A percentile compares a stretch with the other conserved stretches of the same genome.
These are phyloP conservation scores for Gymnocypris eckloni DNA, from an alignment of 2,797 vertebrate species.

Conservation along the genomic window DNA sequence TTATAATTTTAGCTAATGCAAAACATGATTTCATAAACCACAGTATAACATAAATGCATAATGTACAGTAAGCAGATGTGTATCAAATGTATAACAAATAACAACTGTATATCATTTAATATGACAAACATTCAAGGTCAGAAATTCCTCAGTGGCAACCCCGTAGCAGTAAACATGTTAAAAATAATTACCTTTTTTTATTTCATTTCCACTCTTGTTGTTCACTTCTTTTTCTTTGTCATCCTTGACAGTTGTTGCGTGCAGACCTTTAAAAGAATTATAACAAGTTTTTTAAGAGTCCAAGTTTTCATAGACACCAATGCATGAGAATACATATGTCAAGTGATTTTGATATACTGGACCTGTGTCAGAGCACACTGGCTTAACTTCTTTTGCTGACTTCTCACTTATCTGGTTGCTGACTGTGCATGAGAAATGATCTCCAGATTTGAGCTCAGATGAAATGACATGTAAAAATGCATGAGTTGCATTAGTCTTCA, in stretches of 20 bases:
- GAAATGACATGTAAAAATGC: neutral
- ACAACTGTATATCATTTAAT: neutral
- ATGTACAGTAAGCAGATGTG: neutral
- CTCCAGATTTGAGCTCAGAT: neutral
- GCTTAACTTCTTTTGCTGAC: neutral
- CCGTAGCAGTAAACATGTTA: neutral
- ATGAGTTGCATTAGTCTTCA: accelerated
- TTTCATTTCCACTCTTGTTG: neutral
- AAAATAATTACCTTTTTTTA: neutral
- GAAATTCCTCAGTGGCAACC: neutral
- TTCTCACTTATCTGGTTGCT: neutral
- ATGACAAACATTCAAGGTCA: neutral
- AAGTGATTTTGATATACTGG: neutral
- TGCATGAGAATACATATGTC: neutral
- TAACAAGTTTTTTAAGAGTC: neutral
- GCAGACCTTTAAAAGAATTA: neutral
- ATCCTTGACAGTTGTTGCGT: accelerated
- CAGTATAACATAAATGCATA: neutral
- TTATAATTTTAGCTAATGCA: neutral
- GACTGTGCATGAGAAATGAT: neutral
- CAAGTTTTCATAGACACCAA: neutral
- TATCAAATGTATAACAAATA: neutral
- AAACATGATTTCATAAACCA: neutral
- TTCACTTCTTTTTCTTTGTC: neutral
- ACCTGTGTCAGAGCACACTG: neutral